phyloP scores from a whole-genome alignment of 2,888 invertebrate genomes.

The Drosophila ezoana region DNA sequence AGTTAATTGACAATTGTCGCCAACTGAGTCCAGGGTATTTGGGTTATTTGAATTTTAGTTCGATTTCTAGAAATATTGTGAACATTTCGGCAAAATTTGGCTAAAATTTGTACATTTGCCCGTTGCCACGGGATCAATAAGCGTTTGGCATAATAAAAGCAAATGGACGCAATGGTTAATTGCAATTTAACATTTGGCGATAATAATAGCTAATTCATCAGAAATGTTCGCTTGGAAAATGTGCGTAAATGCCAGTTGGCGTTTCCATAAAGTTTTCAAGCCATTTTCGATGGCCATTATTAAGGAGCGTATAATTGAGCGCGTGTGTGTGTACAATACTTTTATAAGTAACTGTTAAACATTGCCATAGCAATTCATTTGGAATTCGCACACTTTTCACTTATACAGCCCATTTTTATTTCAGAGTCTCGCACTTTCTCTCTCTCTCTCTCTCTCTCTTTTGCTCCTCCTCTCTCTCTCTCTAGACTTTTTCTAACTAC shows the following conservation, averaged over 20 bases:
- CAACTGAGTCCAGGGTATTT: slow-evolving; percentile 8
- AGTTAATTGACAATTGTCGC: too few relatives aligned
- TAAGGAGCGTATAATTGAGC: slow-evolving; percentile 16
- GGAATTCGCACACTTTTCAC: slow-evolving; percentile 51
- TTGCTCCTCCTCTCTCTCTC: background rate
- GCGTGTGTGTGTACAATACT: slow-evolving; percentile 22
- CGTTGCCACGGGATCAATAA: slow-evolving; percentile 54
- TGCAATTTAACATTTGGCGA: slow-evolving; percentile 52
- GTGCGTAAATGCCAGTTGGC: slow-evolving; percentile 31
- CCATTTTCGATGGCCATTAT: slow-evolving; percentile 26
- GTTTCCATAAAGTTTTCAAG: slow-evolving; percentile 29
- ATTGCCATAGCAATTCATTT: slow-evolving; percentile 54
- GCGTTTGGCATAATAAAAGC: slow-evolving; percentile 46
- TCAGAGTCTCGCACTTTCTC: slow-evolving; percentile 6
- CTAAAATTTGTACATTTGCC: slow-evolving; percentile 38
- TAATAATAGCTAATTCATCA: slow-evolving; percentile 56
- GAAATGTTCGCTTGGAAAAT: slow-evolving; percentile 29
- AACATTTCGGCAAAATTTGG: slow-evolving; percentile 19
- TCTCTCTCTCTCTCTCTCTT: background rate
- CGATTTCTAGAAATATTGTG: background rate
- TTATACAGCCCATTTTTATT: slow-evolving; percentile 61
- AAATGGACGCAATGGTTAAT: slow-evolving; percentile 32
- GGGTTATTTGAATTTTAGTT: background rate
- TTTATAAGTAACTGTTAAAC: slow-evolving; percentile 49
- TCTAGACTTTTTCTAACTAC: slow-evolving; percentile 33